phyloP scores from a whole-genome alignment of 2,797 vertebrate species.

The Masticophis lateralis region DNA sequence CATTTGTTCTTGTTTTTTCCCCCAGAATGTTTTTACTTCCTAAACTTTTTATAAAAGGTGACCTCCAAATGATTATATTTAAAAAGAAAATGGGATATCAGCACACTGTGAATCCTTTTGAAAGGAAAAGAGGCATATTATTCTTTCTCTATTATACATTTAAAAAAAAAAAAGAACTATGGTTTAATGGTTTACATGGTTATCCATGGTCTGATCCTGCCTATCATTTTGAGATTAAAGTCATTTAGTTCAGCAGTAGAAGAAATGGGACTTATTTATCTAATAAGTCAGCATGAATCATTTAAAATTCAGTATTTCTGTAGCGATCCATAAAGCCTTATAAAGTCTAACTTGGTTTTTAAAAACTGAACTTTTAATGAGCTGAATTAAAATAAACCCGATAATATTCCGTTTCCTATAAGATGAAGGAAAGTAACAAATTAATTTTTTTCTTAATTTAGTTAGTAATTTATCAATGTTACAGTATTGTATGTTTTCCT shows the following conservation, averaged over 20 bases:
- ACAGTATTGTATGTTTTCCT: background rate
- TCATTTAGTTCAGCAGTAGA: background rate
- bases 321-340: background rate
- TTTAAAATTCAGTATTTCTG: background rate
- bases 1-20: background rate
- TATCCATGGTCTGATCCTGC: background rate
- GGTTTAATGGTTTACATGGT: background rate
- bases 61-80: conserved; percentile 6
- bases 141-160: conserved; percentile 13
- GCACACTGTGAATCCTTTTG: background rate
- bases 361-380: background rate
- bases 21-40: background rate
- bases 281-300: background rate
- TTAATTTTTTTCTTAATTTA: background rate
- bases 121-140: background rate
- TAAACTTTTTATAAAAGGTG: conserved; percentile 7
- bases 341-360: background rate
- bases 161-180: background rate
- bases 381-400: conserved; percentile 4
- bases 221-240: background rate
- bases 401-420: background rate
- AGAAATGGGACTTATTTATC: background rate
- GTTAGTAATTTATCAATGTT: background rate
- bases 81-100: conserved; percentile 10
- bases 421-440: background rate